Conservation (phyloP, 2,888 invertebrate genomes). For the Seladonia tumulorum region DNA sequence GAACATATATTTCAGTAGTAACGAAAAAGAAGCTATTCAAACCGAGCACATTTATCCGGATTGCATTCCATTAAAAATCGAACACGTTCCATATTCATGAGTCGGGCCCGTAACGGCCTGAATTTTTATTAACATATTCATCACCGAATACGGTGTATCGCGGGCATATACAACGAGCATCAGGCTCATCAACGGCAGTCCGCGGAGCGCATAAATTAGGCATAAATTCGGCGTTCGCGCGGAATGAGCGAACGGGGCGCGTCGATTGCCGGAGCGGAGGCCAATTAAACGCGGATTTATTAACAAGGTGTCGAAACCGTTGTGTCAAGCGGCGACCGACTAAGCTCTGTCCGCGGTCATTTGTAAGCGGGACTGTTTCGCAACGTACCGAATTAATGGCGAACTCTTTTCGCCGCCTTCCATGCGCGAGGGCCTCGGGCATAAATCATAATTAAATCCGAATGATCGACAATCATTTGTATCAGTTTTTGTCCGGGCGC, state of each 20-base stretch:
- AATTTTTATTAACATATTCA: slow-evolving; percentile 9
- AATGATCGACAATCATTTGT: slow-evolving; percentile 52
- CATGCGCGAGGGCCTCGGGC: slow-evolving; percentile 1
- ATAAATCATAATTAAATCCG: slow-evolving; percentile 62
- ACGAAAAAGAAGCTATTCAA: not conserved
- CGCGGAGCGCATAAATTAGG: slow-evolving; percentile 3
- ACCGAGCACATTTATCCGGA: not conserved
- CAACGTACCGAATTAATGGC: slow-evolving; percentile 30
- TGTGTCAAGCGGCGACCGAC: slow-evolving; percentile 18
- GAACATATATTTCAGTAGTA: not conserved
- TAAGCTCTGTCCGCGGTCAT: slow-evolving; percentile 4
- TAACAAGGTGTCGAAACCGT: slow-evolving; percentile 48
- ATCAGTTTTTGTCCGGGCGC: slow-evolving; percentile 50
- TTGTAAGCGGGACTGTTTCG: slow-evolving; percentile 36
- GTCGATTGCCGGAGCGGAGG: not conserved
- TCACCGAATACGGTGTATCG: not conserved
- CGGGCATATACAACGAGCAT: not conserved
- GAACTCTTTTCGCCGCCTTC: slow-evolving; percentile 2
- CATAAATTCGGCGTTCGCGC: not conserved
- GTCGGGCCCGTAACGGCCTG: not conserved
- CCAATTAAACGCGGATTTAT: slow-evolving; percentile 39
- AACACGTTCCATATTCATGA: not conserved
- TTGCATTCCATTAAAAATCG: not conserved
- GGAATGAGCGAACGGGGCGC: not conserved
- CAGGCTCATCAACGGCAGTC: not conserved